Percentiles rank a stretch among this genome's conserved stretches.
phyloP scores from a whole-genome alignment of 2,113 vertebrate genomes.

The Lichenostomus cassidix region DNA sequence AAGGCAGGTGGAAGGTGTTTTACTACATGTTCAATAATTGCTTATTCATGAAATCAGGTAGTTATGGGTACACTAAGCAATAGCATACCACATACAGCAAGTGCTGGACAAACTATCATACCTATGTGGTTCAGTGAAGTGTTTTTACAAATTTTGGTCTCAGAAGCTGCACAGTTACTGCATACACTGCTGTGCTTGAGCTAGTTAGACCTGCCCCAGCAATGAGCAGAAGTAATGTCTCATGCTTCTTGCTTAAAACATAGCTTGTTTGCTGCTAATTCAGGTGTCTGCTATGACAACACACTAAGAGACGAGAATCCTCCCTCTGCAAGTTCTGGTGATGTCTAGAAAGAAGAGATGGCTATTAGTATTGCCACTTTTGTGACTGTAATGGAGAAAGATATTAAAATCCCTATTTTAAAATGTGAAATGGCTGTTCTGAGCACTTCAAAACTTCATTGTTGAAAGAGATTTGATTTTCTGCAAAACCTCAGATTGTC shows the following conservation, averaged over 20 bases:
- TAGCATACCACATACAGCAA: background rate
- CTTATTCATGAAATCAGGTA: background rate
- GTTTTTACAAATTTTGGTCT: background rate
- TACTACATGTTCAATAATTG: background rate
- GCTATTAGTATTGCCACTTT: background rate
- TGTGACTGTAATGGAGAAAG: background rate
- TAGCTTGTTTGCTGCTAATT: background rate
- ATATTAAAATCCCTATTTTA: background rate
- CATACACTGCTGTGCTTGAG: background rate
- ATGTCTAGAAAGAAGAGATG: background rate
- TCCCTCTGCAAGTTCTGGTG: background rate
- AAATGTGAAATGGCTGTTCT: background rate
- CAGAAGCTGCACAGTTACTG: background rate
- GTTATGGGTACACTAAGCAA: background rate
- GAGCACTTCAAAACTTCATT: background rate
- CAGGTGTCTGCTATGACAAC: background rate
- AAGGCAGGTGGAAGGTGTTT: background rate
- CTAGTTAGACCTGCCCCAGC: background rate
- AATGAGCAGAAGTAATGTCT: background rate
- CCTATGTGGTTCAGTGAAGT: background rate
- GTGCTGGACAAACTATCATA: background rate
- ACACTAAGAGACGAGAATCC: background rate
- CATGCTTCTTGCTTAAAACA: background rate
- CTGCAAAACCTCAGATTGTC: background rate
- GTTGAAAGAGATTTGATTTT: background rate